Conservation (phyloP, 2,797 vertebrate species). For the Enteromius trimaculatus region DNA sequence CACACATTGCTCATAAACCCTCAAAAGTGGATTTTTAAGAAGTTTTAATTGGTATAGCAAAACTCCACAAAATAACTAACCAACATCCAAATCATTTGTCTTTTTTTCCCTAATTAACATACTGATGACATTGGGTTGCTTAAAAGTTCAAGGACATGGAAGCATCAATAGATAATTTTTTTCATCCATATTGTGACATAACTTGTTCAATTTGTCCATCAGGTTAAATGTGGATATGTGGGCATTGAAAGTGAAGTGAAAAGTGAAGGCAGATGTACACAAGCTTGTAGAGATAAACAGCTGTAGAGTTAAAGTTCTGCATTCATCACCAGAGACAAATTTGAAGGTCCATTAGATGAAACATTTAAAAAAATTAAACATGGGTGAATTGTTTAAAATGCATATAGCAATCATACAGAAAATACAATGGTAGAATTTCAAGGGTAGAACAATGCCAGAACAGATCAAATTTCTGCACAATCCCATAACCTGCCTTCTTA, state of each 20-base stretch:
- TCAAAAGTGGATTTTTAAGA: background rate
- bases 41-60: background rate
- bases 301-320: background rate
- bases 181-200: background rate
- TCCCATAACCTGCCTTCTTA: background rate
- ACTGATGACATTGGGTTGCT: background rate
- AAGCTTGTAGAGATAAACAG: background rate
- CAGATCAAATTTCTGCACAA: background rate
- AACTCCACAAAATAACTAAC: background rate
- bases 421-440: background rate
- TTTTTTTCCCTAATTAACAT: background rate
- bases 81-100: background rate
- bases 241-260: background rate
- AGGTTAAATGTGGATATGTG: background rate
- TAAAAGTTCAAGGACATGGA: background rate
- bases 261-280: background rate
- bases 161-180: background rate
- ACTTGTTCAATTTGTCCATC: background rate
- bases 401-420: background rate
- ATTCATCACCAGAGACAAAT: background rate
- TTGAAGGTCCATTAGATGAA: background rate
- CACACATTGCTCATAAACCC: background rate
- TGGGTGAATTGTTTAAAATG: background rate
- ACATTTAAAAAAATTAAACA: background rate
- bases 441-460: background rate